Evolutionary conservation across 1,140 invertebrate genomes (phyloP), one percentile per base, ranked within the genome.

Genomic region (Tyrophagus putrescentiae): DNA sequence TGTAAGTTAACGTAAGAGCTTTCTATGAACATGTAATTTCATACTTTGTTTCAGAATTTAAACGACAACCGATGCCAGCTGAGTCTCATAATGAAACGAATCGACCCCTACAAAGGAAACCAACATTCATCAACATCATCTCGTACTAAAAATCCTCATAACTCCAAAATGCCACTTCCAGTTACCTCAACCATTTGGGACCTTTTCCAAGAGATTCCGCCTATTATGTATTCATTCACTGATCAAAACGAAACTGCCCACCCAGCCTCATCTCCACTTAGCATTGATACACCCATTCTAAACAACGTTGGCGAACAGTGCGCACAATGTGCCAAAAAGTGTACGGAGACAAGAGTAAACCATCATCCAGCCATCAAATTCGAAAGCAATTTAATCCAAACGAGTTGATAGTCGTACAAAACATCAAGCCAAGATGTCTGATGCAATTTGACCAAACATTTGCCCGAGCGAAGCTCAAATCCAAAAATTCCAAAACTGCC

Each of bases 31-130:
- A 21, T 42, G 41, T 42, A n/a, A 21, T 42, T 3, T 42, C 25
- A 21, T 42, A 48, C 21, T 21, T 21, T 9, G 18, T 48, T 48
- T 21, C 18, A 54, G 52, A 54, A 54, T 54, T n/a, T 54, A 31
- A 13, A 34, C 13, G 52, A 54, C 13, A 31, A 54, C 21, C 52
- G 52, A 18, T 54, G 52, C 27, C 52, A 54, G 39, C 39, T 54
- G 25, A 54, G 52, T 32, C 39, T 54, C 16, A 31, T 27, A 4
- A 27, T 54, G 13, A 54, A 54, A 54, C 52, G 25, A 4, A 54
- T 54, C 25, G 45, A 48, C 31, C 45, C 45, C 13, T 48, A 7
- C 18, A 48, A 48, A 48, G 45, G 45, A 48, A 13, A 13, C 21
- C 21, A 13, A 13, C n/a, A n/a, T n/a, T 21, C 36, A 39, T 39